phyloP scores from a whole-genome alignment of 1,140 invertebrate species.

The Danaus plexippus region DNA sequence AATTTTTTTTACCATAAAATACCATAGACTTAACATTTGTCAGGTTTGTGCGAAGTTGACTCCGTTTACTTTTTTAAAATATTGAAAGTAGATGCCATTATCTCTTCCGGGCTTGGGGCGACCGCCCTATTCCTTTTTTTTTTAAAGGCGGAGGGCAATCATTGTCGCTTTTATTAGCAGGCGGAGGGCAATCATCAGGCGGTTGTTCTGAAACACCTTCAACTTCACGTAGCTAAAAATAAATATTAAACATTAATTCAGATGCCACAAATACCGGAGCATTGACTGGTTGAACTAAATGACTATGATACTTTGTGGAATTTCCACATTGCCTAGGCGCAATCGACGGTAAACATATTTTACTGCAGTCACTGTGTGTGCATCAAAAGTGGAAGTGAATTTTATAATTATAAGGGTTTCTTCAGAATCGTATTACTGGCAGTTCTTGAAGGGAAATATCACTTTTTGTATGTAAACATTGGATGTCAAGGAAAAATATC shows the following conservation, averaged over 20 bases:
- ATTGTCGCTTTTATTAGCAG: constrained; percentile 6
- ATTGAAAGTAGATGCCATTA: constrained; percentile 8
- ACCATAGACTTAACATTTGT: too few relatives aligned
- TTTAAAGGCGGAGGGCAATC: constrained; percentile 6
- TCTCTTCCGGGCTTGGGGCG: too few relatives aligned
- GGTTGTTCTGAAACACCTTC: too few relatives aligned
- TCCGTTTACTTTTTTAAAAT: constrained; percentile 16
- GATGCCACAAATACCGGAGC: constrained; percentile 22
- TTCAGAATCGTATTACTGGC: constrained; percentile 18
- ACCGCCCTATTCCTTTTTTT: constrained; percentile 11
- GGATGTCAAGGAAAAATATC: constrained; percentile 17
- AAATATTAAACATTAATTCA: constrained; percentile 18
- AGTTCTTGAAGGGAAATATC: constrained; percentile 14
- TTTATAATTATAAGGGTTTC: constrained; percentile 17
- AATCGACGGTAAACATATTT: constrained; percentile 14
- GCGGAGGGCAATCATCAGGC: too few relatives aligned
- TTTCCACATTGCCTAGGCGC: constrained; percentile 16
- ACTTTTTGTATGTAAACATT: constrained; percentile 15
- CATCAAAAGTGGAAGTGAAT: constrained; percentile 16
- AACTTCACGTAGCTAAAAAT: too few relatives aligned
- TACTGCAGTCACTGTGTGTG: too few relatives aligned
- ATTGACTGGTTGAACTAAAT: constrained; percentile 18
- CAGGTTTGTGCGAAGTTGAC: too few relatives aligned
- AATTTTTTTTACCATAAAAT: constrained; percentile 23
- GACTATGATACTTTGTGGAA: constrained; percentile 15